These are phyloP conservation scores for Tachypleus tridentatus DNA, from an alignment of 1,140 invertebrate genomes.

Conservation along the genomic window DNA sequence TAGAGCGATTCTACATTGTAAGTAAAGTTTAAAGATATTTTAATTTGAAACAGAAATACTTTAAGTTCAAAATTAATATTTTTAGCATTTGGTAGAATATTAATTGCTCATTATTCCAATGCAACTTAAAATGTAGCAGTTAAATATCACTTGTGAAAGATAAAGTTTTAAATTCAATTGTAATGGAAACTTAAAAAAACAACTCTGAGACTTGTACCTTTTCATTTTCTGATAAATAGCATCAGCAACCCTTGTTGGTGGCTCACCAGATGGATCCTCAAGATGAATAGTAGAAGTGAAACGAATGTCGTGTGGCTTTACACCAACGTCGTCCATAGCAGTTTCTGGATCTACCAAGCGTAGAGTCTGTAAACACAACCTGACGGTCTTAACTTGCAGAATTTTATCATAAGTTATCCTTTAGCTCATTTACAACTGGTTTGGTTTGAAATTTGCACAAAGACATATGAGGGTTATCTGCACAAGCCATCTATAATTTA, in stretches of 20 bases:
- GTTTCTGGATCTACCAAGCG: slow-evolving; percentile 71
- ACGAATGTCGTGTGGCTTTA: slow-evolving; percentile 57
- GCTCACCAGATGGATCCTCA: slow-evolving; percentile 52
- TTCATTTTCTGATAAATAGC: slow-evolving; percentile 60
- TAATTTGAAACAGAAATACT: too few relatives aligned
- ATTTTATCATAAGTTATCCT: too few relatives aligned
- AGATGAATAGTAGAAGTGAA: slow-evolving; percentile 82
- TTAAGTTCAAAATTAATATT: too few relatives aligned
- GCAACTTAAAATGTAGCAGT: neutral
- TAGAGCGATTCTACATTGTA: too few relatives aligned
- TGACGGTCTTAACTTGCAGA: too few relatives aligned
- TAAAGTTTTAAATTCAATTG: neutral
- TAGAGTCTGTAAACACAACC: too few relatives aligned
- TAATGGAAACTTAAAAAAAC: neutral
- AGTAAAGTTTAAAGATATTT: too few relatives aligned
- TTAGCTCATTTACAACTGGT: too few relatives aligned
- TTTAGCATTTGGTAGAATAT: neutral
- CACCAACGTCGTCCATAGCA: slow-evolving; percentile 75
- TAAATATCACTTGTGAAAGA: neutral
- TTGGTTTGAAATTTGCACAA: too few relatives aligned
- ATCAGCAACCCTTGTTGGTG: slow-evolving; percentile 59
- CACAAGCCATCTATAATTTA: too few relatives aligned
- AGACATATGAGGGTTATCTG: too few relatives aligned
- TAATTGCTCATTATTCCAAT: neutral
- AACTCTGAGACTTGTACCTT: slow-evolving; percentile 39